phyloP scores from a whole-genome alignment of 2,113 vertebrate species.

The Cephalopterus ornatus region DNA sequence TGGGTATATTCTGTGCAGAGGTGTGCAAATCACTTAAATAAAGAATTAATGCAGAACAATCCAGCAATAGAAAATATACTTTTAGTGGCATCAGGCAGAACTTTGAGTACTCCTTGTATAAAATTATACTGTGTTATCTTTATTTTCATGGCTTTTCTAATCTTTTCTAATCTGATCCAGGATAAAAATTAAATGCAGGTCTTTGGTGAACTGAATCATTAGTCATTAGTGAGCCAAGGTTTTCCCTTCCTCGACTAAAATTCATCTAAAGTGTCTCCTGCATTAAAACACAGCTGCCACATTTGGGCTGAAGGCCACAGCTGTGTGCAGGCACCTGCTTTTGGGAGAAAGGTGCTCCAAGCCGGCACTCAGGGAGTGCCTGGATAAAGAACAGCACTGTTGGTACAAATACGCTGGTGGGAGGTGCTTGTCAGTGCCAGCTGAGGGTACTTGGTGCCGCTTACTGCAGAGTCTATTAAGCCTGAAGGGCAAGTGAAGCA shows the following conservation, averaged over 20 bases:
- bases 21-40: not conserved
- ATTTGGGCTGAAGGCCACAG: not conserved
- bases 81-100: not conserved
- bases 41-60: not conserved
- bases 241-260: not conserved
- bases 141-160: not conserved
- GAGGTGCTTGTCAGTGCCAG: not conserved
- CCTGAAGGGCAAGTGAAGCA: not conserved
- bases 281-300: not conserved
- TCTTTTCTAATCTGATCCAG: not conserved
- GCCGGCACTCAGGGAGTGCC: too few species aligned
- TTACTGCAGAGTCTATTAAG: not conserved
- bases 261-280: fast-evolving
- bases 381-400: not conserved
- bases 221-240: not conserved
- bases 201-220: not conserved
- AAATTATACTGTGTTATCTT: not conserved
- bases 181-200: not conserved
- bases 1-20: not conserved
- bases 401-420: fast-evolving
- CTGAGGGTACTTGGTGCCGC: not conserved
- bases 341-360: not conserved
- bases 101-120: not conserved
- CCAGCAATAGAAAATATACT: not conserved
- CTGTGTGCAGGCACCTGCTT: not conserved